Percentiles rank a stretch among this genome's conserved stretches.
Conservation (phyloP, 2,888 invertebrate genomes). For the Lasiommata megera region DNA sequence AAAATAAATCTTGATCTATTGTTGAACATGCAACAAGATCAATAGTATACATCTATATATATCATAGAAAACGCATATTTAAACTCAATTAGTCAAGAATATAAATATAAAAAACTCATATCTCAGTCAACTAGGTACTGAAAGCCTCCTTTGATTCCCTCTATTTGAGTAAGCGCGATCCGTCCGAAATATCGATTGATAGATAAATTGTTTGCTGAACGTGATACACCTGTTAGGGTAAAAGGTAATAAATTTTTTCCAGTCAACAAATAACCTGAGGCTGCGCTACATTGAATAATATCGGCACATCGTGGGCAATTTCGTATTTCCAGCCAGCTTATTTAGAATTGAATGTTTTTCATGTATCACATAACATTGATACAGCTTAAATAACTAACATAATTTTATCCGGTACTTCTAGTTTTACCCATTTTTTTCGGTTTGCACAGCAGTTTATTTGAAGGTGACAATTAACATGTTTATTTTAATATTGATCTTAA, state of each 20-base stretch:
- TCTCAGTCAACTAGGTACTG: not conserved
- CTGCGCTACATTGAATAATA: slow-evolving; percentile 72
- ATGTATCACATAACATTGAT: not conserved
- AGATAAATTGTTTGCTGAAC: slow-evolving; percentile 16
- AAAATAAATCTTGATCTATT: too few relatives aligned
- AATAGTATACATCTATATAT: not conserved
- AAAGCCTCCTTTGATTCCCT: not conserved
- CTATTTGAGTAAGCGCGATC: not conserved
- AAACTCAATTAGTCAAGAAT: too few relatives aligned
- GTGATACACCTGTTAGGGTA: slow-evolving; percentile 19
- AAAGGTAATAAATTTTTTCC: slow-evolving; percentile 69
- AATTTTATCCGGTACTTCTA: too few relatives aligned
- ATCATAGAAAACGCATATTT: not conserved
- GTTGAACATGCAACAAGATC: too few relatives aligned
- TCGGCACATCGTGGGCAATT: slow-evolving; percentile 75
- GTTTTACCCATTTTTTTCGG: too few relatives aligned
- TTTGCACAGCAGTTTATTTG: too few relatives aligned
- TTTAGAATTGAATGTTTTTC: slow-evolving; percentile 27
- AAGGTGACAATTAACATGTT: too few relatives aligned
- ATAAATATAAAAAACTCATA: too few relatives aligned
- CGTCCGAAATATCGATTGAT: not conserved
- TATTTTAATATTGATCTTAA: too few relatives aligned
- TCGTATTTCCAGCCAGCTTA: slow-evolving; percentile 70
- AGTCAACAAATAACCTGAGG: slow-evolving; percentile 65
- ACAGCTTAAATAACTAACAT: not conserved